phyloP scores from a whole-genome alignment of 1,140 invertebrate species.

The Atta cephalotes region DNA sequence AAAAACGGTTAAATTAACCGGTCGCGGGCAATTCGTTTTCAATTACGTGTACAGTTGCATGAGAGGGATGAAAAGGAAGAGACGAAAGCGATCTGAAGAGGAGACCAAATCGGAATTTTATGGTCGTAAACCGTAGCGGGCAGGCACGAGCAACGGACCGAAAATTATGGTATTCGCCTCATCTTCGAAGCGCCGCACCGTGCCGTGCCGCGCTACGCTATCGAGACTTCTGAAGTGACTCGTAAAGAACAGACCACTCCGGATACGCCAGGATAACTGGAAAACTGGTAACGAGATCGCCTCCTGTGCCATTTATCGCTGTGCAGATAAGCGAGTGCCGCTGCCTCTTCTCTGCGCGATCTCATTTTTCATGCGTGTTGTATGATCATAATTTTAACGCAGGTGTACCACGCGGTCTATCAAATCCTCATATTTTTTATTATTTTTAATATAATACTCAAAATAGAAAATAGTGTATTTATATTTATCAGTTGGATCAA shows the following conservation, averaged over 20 bases:
- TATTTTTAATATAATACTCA: neutral
- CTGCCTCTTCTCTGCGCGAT: constrained; percentile 17
- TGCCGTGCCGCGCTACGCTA: neutral
- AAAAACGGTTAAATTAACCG: constrained; percentile 58
- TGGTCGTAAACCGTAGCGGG: constrained; percentile 40
- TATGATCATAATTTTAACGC: constrained; percentile 13
- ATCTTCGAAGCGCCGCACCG: constrained; percentile 7
- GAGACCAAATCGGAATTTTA: constrained; percentile 62
- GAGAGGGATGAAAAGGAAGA: neutral
- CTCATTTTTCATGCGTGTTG: constrained; percentile 11
- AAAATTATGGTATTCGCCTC: constrained; percentile 68
- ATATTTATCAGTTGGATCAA: neutral
- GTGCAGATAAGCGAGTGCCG: constrained; percentile 33
- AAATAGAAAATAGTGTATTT: neutral
- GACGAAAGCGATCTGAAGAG: neutral
- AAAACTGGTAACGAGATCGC: constrained; percentile 50
- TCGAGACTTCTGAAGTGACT: constrained; percentile 54
- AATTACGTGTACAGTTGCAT: constrained; percentile 64
- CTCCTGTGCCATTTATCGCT: constrained; percentile 14
- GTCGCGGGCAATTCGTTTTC: constrained; percentile 61
- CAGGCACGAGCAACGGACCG: constrained; percentile 58
- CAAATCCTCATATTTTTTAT: neutral
- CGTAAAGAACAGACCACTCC: constrained; percentile 54
- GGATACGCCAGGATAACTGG: constrained; percentile 40
- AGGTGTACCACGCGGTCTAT: too few relatives aligned